These are phyloP conservation scores for Lasioglossum zephyrum DNA, from an alignment of 2,888 invertebrate genomes.

Conservation along the genomic window DNA sequence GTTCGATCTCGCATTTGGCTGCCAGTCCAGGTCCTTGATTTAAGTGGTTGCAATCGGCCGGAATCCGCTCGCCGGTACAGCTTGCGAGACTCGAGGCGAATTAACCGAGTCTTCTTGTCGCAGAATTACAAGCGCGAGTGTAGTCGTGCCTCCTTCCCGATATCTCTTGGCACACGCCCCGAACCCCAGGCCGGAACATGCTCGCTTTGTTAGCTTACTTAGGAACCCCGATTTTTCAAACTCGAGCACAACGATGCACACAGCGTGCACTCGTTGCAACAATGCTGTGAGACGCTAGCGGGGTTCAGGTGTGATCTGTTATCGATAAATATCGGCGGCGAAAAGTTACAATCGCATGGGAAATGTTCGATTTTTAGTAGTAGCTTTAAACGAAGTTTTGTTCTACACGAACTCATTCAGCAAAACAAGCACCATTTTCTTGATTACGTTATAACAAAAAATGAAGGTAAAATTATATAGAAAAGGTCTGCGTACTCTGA, in stretches of 20 bases:
- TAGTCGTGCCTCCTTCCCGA: background rate
- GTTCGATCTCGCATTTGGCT: slow-evolving; percentile 71
- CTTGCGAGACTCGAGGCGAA: slow-evolving; percentile 53
- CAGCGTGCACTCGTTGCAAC: background rate
- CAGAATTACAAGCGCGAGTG: slow-evolving; percentile 37
- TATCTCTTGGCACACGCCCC: slow-evolving; percentile 39
- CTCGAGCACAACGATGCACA: background rate
- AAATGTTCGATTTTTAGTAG: no score
- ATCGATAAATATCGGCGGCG: background rate
- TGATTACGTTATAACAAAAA: no score
- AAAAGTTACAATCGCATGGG: no score
- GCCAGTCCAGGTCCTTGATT: slow-evolving; percentile 74
- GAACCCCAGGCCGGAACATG: background rate
- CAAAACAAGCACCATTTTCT: no score
- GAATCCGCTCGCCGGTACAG: slow-evolving; percentile 65
- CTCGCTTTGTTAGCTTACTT: background rate
- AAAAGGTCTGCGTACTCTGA: no score
- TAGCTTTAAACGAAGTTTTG: no score
- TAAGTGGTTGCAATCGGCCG: slow-evolving; percentile 75
- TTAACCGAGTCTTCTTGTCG: slow-evolving; percentile 60
- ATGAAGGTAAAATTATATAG: no score
- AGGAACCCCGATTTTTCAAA: background rate
- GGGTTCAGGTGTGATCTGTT: background rate
- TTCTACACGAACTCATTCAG: no score
- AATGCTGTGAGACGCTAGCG: no score